Conservation (phyloP, 2,888 invertebrate species). For the Lycaena phlaeas region DNA sequence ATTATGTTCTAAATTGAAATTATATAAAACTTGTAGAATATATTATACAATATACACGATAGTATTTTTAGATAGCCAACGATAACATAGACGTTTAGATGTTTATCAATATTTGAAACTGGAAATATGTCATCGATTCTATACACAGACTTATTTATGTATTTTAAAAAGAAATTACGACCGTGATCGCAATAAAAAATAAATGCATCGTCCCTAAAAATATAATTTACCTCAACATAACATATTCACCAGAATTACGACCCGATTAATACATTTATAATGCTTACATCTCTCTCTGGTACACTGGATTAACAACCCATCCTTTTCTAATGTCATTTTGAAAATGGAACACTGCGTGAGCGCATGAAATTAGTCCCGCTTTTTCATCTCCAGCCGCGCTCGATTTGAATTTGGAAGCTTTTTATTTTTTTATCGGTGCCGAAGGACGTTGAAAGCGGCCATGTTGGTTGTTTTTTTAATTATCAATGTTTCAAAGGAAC, state of each 20-base stretch:
- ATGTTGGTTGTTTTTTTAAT: slow-evolving; percentile 50
- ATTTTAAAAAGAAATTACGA: slow-evolving; percentile 4
- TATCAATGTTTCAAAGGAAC: slow-evolving; percentile 39
- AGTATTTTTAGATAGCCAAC: no score
- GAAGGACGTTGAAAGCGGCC: slow-evolving; percentile 52
- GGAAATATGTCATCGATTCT: not conserved
- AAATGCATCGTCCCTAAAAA: slow-evolving; percentile 18
- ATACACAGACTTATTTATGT: not conserved
- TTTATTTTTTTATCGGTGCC: slow-evolving; percentile 35
- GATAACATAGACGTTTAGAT: no score
- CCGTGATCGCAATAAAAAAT: slow-evolving; percentile 16
- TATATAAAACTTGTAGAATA: not conserved
- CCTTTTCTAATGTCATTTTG: slow-evolving; percentile 45
- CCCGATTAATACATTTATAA: slow-evolving; percentile 67
- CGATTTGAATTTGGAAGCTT: slow-evolving; percentile 55
- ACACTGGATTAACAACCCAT: slow-evolving; percentile 14
- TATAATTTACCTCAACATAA: slow-evolving; percentile 37
- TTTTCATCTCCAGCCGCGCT: slow-evolving; percentile 60
- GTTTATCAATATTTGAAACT: not conserved
- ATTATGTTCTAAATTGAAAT: no score
- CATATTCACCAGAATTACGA: slow-evolving; percentile 60
- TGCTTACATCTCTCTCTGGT: slow-evolving; percentile 28
- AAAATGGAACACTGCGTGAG: slow-evolving; percentile 58
- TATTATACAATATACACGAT: no score
- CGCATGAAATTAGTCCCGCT: slow-evolving; percentile 65